Percentiles rank a stretch among this genome's conserved stretches.
Evolutionary conservation across 1,140 invertebrate species (phyloP).

Genomic region (Drosophila truncata): DNA sequence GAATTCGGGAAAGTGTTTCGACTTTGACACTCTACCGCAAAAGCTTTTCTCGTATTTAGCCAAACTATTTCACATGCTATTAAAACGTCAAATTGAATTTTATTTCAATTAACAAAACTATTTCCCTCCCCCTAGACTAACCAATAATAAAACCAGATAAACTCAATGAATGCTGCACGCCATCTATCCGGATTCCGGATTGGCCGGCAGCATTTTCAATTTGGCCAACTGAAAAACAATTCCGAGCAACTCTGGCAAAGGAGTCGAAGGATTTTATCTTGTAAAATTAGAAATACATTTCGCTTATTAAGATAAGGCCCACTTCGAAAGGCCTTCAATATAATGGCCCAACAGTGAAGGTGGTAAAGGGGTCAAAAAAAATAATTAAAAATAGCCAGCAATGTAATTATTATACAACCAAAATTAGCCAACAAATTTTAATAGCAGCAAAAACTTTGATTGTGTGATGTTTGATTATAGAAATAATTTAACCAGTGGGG

Average conservation of each 20-base stretch:
- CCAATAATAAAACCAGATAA: conserved; percentile 45
- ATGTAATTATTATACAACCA: conserved; percentile 62
- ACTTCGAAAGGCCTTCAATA: conserved; percentile 8
- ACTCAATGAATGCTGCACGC: conserved; percentile 65
- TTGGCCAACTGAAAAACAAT: conserved; percentile 24
- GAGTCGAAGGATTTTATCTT: conserved; percentile 8
- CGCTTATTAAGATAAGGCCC: conserved; percentile 66
- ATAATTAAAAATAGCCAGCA: conserved; percentile 61
- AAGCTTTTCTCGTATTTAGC: conserved; percentile 73
- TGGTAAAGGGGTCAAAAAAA: conserved; percentile 40
- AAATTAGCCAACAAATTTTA: conserved; percentile 49
- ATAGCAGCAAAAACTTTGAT: conserved; percentile 5
- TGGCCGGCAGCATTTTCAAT: conserved; percentile 44
- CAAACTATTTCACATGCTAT: conserved; percentile 73
- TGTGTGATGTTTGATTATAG: too few species aligned
- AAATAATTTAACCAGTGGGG: too few species aligned
- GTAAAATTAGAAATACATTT: conserved; percentile 69
- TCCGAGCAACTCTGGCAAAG: conserved; percentile 4
- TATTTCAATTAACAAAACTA: conserved; percentile 81
- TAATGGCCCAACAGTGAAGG: conserved; percentile 10
- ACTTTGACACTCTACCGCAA: conserved; percentile 60
- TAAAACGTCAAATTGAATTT: conserved; percentile 82
- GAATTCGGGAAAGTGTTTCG: conserved; percentile 12
- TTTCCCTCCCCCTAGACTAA: conserved; percentile 41
- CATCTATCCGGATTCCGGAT: conserved; percentile 35